Evolutionary conservation across 2,113 vertebrate genomes (phyloP), one percentile per base, ranked within the genome.

Genomic region (Calyptommatus sinebrachiatus): DNA sequence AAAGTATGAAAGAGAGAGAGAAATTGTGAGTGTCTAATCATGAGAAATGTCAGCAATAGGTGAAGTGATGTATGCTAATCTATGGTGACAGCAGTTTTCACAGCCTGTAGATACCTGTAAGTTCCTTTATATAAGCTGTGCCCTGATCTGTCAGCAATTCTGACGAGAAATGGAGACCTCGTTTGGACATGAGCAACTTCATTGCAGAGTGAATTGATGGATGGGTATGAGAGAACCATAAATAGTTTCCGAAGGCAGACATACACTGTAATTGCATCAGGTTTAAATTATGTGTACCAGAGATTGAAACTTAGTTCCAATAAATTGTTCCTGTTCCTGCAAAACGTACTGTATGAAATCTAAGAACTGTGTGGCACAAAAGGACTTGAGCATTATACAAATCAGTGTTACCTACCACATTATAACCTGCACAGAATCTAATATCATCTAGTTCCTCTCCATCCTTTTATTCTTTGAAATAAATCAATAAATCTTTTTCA

Each of bases 71-170:
- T 76, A 72, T 35, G 73, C 65, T 85, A 85, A 88, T 88, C 68
- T 62, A 50, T 68, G 29, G 69, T 85, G 84, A 83, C 81, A 79
- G 74, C 31, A 73, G 80, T 83, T 81, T 85, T 73, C 77, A 78
- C 48, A 70, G 60, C 71, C 46, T 71, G 63, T 80, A 79, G 63
- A 62, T 84, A 82, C 71, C 66, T 35, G 70, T 72, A 84, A 74
- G 62, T 63, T 62, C 83, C 75, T 85, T 80, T 81, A 76, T 83
- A 79, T 69, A 79, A 67, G 71, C 46, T 65, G 45, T 48, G 78
- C 69, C 71, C 62, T 61, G 60, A 46, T 61, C 71, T 83, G 57
- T 74, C 73, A 79, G 35, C 65, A 69, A 53, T 66, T 73, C 81
- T 78, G 77, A 79, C 50, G 61, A 31, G 53, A 71, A 53, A 80